Evolutionary conservation across 2,888 invertebrate genomes (phyloP).

Genomic region (Tetanocera ferruginea): DNA sequence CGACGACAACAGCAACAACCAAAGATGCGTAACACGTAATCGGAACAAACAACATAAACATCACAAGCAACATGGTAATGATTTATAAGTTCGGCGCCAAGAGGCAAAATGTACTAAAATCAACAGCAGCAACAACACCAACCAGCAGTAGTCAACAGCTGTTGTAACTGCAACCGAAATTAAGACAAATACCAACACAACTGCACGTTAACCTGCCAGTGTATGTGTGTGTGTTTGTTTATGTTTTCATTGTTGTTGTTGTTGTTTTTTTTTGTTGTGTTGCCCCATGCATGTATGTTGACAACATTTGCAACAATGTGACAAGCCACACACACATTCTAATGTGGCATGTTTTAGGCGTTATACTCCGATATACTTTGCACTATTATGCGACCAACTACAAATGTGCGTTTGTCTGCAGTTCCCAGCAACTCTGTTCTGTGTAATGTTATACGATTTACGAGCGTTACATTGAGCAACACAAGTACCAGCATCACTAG

Average conservation of each 20-base stretch:
- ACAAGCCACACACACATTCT: not conserved
- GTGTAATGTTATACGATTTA: not conserved
- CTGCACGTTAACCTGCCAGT: not conserved
- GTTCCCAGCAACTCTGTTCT: not conserved
- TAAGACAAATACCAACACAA: slow-evolving; percentile 8
- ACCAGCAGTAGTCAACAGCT: not conserved
- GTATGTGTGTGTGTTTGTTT: not conserved
- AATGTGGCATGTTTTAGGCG: slow-evolving; percentile 23
- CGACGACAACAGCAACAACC: not conserved
- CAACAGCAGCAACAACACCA: slow-evolving; percentile 12
- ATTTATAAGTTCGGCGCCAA: slow-evolving; percentile 24
- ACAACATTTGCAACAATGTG: not conserved
- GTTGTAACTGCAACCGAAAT: not conserved
- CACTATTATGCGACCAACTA: not conserved
- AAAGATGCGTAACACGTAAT: not conserved
- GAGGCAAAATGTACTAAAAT: slow-evolving; percentile 1
- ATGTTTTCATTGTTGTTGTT: not conserved
- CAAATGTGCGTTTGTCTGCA: not conserved
- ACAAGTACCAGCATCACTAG: not conserved
- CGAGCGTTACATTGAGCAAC: slow-evolving; percentile 5
- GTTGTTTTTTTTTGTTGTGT: not conserved
- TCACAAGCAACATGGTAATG: not conserved
- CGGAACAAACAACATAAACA: not conserved
- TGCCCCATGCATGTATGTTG: not conserved
- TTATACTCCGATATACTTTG: not conserved